Percentiles rank a stretch among this genome's conserved stretches.
Evolutionary conservation across 2,113 vertebrate genomes (phyloP).

Genomic region (Choloepus hoffmanni): DNA sequence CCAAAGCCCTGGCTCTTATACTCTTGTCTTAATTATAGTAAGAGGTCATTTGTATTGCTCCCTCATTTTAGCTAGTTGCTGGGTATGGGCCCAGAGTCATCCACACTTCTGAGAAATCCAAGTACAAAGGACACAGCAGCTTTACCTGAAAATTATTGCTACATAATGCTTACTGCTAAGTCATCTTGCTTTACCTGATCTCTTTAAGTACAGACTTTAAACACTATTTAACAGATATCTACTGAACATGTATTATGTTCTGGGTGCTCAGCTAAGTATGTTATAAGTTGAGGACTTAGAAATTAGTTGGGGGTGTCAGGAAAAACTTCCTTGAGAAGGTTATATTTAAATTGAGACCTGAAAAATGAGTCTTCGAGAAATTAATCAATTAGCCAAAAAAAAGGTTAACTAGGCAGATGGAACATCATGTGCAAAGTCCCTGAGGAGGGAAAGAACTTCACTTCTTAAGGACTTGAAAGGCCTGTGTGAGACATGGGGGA

Average conservation of each 20-base stretch:
- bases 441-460: conserved; percentile 14
- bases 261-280: neutral
- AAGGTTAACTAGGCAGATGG: neutral
- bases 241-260: neutral
- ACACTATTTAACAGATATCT: conserved; percentile 6
- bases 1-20: neutral
- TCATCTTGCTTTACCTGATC: conserved; percentile 6
- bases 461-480: neutral
- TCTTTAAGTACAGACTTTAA: conserved; percentile 9
- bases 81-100: neutral
- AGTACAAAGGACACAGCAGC: neutral
- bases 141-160: neutral
- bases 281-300: neutral
- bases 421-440: neutral
- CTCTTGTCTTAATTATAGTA: neutral
- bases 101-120: neutral
- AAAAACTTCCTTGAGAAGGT: neutral
- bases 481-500: neutral
- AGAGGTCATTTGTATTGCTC: neutral
- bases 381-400: neutral
- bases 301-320: neutral
- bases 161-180: neutral
- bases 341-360: conserved; percentile 21
- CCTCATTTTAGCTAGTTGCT: neutral
- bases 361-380: conserved; percentile 32